phyloP scores from a whole-genome alignment of 2,797 vertebrate genomes.

The Coendou prehensilis region DNA sequence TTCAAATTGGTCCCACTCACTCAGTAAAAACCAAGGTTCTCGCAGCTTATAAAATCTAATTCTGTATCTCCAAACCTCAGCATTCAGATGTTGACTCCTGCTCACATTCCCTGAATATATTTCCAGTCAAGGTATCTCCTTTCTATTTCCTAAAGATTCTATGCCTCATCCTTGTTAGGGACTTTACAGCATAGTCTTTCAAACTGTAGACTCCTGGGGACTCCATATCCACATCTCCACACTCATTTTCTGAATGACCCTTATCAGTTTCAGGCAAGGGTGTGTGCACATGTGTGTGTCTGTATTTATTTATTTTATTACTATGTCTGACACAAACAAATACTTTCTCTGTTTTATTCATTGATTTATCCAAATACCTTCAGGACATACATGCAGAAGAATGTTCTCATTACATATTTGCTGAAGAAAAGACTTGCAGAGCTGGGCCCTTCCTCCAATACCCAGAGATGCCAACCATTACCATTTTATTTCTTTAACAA shows the following conservation, averaged over 20 bases:
- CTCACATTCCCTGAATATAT: neutral
- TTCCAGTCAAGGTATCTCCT: neutral
- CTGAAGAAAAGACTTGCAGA: neutral
- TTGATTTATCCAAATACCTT: neutral
- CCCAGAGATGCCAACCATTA: neutral
- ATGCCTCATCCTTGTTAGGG: neutral
- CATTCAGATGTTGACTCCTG: neutral
- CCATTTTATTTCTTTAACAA: neutral
- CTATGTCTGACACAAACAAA: neutral
- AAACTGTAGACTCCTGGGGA: fast-evolving
- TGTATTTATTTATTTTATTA: neutral
- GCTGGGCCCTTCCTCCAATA: neutral
- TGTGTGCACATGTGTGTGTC: neutral
- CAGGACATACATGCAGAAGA: neutral
- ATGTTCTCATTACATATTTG: neutral
- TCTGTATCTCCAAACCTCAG: neutral
- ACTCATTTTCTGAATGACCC: neutral
- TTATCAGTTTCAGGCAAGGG: neutral
- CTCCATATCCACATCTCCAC: neutral
- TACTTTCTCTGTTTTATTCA: neutral
- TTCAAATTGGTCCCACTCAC: neutral
- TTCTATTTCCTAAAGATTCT: neutral
- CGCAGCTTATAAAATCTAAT: neutral
- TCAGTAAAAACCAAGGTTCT: neutral
- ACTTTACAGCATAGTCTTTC: neutral